Percentiles rank a stretch among this genome's conserved stretches.
Evolutionary conservation across 2,113 vertebrate species (phyloP).

Genomic region (Etia nguti): DNA sequence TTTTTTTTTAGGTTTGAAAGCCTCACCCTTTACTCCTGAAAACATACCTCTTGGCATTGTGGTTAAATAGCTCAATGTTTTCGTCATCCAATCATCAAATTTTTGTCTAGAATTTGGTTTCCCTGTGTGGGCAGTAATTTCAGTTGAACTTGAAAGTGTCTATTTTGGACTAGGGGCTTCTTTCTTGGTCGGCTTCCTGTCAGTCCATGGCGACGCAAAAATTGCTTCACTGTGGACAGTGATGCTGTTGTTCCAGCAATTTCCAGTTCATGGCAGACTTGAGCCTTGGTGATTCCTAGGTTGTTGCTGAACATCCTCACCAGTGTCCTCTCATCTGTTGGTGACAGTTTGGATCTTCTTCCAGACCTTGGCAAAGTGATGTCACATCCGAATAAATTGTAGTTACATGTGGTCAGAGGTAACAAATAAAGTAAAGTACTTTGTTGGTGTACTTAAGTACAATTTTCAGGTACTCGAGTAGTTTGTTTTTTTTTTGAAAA

Average conservation of each 20-base stretch:
- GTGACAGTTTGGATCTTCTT: not conserved
- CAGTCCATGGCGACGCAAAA: not conserved
- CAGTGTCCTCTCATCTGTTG: not conserved
- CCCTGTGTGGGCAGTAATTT: not conserved
- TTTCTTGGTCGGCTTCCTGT: not conserved
- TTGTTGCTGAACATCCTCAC: not conserved
- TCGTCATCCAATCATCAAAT: not conserved
- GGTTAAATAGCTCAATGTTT: not conserved
- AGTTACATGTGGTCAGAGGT: not conserved
- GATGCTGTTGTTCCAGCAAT: not conserved
- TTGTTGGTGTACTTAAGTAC: not conserved
- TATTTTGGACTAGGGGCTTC: not conserved
- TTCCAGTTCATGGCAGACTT: not conserved
- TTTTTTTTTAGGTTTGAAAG: not conserved
- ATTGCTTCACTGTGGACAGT: not conserved
- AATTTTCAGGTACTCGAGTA: not conserved
- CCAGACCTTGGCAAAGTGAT: not conserved
- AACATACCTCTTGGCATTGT: not conserved
- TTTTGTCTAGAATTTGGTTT: not conserved
- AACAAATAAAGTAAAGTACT: not conserved
- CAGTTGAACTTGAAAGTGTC: not conserved
- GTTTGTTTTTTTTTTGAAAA: not conserved
- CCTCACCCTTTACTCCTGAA: not conserved
- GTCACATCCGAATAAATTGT: not conserved
- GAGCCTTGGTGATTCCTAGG: not conserved